Base-by-base conservation (phyloP, 2,888 invertebrate genomes). In the Holacanthella duospinosa region DNA sequence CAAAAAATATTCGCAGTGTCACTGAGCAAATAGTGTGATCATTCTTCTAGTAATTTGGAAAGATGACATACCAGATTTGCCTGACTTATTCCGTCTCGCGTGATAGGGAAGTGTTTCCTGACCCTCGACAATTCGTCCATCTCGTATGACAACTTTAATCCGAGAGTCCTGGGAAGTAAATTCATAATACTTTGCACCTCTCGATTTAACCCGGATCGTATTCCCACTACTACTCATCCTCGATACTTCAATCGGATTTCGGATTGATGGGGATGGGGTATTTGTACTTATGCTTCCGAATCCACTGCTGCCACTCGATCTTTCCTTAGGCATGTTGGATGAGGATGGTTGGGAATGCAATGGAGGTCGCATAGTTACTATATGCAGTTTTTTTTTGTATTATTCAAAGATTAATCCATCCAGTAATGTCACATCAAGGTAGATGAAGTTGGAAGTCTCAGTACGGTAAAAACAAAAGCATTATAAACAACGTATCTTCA, bases 61-160 rank as follows among this genome's bases (percentile, higher is more conserved):
- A n/a, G n/a, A n/a, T n/a, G n/a, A 48, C 48, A 9, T 48, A 48
- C 48, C 48, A 9, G 19, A 9, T 4, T 21, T 48, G 36, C 9
- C 6, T 36, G 36, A 36, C 48, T 21, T 48, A 21, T 48, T 65
- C 26, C 29, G 48, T 48, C 56, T 60, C 27, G 63, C 28, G 27
- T 55, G 48, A 43, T 44, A 67, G 12, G 69, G 69, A 25, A 73
- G 55, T 1, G 71, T 73, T 53, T 73, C 73, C 57, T 70, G 70
- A 43, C 73, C 73, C 9, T 62, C 71, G 9, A 73, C 68, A 64
- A 73, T 73, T 24, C 66, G 69, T 9, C 73, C 73, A 60, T 73
- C 66, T 21, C 70, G 67, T 62, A 73, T 73, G 29, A 70, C 67
- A 36, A 73, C 73, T 68, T 73, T 73, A 56, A 73, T 70, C 54